Percentiles rank a stretch among this genome's conserved stretches.
Evolutionary conservation across 2,888 invertebrate genomes (phyloP).

Genomic region (Ferrisia virgata): DNA sequence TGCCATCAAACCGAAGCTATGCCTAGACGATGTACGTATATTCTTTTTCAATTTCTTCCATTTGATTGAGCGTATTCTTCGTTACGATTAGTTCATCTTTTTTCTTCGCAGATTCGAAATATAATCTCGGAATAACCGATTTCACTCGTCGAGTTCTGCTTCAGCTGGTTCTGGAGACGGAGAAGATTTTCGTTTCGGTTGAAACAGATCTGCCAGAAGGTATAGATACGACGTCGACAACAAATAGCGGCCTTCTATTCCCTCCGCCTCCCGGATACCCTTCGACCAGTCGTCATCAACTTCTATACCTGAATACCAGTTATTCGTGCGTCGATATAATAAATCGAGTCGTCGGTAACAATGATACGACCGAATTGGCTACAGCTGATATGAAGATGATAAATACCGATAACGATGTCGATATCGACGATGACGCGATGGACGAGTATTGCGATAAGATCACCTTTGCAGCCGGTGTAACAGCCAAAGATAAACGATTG

Average conservation of each 20-base stretch:
- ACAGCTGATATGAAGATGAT: constrained; percentile 28
- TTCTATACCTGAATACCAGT: constrained; percentile 71
- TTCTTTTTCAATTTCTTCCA: neutral
- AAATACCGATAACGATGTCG: neutral
- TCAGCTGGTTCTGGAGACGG: constrained; percentile 80
- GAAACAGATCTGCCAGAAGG: constrained; percentile 46
- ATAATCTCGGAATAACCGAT: constrained; percentile 70
- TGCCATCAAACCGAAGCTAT: constrained; percentile 24
- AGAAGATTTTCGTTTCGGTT: constrained; percentile 67
- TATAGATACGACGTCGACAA: constrained; percentile 25
- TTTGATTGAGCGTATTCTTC: neutral
- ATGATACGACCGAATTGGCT: constrained; percentile 18
- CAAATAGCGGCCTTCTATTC: constrained; percentile 1
- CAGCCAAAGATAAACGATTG: constrained; percentile 83
- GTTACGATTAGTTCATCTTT: neutral
- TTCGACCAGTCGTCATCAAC: constrained; percentile 53
- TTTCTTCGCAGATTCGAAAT: constrained; percentile 23
- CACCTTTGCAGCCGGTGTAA: constrained; percentile 72
- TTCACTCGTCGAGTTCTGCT: constrained; percentile 83
- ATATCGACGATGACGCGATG: constrained; percentile 21
- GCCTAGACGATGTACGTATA: constrained; percentile 29
- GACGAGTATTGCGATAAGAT: constrained; percentile 41
- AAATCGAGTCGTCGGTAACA: constrained; percentile 41
- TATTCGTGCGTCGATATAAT: constrained; percentile 66
- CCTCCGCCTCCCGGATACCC: constrained; percentile 63